Conservation (phyloP, 1,140 invertebrate genomes). For the Oryctes rhinoceros region DNA sequence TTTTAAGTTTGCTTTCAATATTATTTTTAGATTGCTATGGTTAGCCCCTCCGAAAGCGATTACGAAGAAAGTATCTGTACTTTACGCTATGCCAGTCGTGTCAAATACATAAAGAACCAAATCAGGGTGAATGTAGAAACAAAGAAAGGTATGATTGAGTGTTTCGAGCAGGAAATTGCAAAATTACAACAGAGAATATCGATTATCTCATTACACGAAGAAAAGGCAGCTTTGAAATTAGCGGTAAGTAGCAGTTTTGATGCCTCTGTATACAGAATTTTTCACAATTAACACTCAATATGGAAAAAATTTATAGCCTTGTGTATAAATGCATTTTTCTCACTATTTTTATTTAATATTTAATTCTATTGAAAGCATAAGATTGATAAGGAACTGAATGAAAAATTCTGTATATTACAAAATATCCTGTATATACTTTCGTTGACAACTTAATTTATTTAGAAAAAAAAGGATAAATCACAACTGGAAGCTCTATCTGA, state of each 20-base stretch:
- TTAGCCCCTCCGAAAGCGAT: slow-evolving; percentile 95
- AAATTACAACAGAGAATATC: slow-evolving; percentile 87
- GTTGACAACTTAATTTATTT: slow-evolving; percentile 34
- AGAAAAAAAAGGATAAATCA: slow-evolving; percentile 59
- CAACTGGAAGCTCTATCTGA: slow-evolving; percentile 59
- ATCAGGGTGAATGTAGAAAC: slow-evolving; percentile 98
- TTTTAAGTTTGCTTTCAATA: not conserved
- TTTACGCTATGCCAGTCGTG: slow-evolving; percentile 94
- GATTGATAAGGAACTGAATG: too few relatives aligned
- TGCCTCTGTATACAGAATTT: not conserved
- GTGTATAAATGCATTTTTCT: too few relatives aligned
- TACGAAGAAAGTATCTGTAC: slow-evolving; percentile 98
- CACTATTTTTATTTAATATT: too few relatives aligned
- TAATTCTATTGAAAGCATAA: too few relatives aligned
- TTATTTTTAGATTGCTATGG: slow-evolving; percentile 75
- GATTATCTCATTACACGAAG: slow-evolving; percentile 61
- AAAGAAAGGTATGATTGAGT: slow-evolving; percentile 93
- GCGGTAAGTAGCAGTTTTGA: slow-evolving; percentile 49
- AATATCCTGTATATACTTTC: too few relatives aligned
- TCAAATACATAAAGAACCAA: slow-evolving; percentile 97
- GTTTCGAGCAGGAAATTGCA: slow-evolving; percentile 97
- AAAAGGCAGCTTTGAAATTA: slow-evolving; percentile 49
- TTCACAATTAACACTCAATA: too few relatives aligned
- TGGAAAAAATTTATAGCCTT: too few relatives aligned
- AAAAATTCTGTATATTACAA: too few relatives aligned